Percentiles rank a stretch among this genome's conserved stretches.
Evolutionary conservation across 2,113 vertebrate genomes (phyloP).

Genomic region (Lophochroa leadbeateri): DNA sequence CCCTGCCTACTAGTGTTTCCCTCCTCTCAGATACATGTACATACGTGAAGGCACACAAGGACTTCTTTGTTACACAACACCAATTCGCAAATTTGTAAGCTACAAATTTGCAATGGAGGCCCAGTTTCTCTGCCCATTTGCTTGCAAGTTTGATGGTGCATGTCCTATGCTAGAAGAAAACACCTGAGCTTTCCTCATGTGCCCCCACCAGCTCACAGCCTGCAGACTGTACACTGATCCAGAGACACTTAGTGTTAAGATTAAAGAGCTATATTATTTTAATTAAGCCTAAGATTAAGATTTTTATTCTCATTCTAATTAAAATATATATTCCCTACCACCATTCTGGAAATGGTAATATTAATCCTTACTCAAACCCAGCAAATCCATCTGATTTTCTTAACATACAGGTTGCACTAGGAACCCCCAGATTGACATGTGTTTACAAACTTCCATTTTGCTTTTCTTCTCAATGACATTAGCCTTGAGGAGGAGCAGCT

Average conservation of each 20-base stretch:
- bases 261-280: not conserved
- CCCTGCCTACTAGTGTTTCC: not conserved
- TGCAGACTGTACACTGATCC: not conserved
- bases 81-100: not conserved
- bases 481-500: not conserved
- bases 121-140: not conserved
- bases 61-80: not conserved
- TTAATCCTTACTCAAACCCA: not conserved
- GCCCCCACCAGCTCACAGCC: not conserved
- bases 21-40: not conserved
- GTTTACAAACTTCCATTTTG: not conserved
- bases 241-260: not conserved
- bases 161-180: not conserved
- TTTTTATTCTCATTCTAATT: not conserved
- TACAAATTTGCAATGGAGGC: not conserved
- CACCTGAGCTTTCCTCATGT: rapidly evolving
- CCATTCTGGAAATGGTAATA: not conserved
- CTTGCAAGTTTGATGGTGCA: not conserved
- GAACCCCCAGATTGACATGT: rapidly evolving
- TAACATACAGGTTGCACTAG: not conserved
- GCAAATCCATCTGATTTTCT: not conserved
- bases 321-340: rapidly evolving
- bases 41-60: rapidly evolving
- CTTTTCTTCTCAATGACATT: not conserved
- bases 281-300: not conserved